phyloP scores from a whole-genome alignment of 2,888 invertebrate genomes.

The Metopia argyrocephala region DNA sequence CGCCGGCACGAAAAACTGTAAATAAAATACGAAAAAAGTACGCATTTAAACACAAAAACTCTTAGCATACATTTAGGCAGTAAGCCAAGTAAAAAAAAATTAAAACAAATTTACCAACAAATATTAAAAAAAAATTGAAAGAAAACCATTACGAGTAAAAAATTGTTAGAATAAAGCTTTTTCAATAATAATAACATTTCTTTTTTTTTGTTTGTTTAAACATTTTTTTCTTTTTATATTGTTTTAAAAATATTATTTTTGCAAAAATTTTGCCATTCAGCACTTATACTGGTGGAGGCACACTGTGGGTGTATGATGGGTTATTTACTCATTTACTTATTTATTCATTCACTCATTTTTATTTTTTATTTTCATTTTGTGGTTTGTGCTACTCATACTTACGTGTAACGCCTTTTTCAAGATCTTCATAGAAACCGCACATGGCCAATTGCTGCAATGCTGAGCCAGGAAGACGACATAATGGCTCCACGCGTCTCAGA shows the following conservation, averaged over 20 bases:
- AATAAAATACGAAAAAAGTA: not conserved
- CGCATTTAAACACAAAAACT: conserved; percentile 18
- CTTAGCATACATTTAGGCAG: conserved; percentile 62
- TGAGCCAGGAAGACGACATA: conserved; percentile 83
- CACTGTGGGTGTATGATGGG: not conserved
- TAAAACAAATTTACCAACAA: not conserved
- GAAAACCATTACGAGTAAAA: conserved; percentile 34
- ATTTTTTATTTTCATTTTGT: conserved; percentile 20
- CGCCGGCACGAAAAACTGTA: conserved; percentile 87
- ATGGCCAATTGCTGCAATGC: conserved; percentile 86
- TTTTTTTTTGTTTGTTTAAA: not conserved
- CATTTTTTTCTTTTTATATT: too few species aligned
- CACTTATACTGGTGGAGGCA: too few species aligned
- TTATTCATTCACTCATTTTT: conserved; percentile 48
- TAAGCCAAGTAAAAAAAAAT: conserved; percentile 38
- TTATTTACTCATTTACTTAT: conserved; percentile 4
- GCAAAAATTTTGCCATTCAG: not conserved
- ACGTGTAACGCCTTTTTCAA: conserved; percentile 88
- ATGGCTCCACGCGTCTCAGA: conserved; percentile 82
- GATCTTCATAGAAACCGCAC: conserved; percentile 87
- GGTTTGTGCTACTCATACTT: conserved; percentile 77
- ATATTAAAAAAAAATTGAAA: not conserved
- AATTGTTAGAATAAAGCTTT: conserved; percentile 3
- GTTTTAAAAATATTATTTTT: not conserved
- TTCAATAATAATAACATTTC: not conserved